phyloP scores from a whole-genome alignment of 1,140 invertebrate genomes.

The Drosophila subpulchrella region DNA sequence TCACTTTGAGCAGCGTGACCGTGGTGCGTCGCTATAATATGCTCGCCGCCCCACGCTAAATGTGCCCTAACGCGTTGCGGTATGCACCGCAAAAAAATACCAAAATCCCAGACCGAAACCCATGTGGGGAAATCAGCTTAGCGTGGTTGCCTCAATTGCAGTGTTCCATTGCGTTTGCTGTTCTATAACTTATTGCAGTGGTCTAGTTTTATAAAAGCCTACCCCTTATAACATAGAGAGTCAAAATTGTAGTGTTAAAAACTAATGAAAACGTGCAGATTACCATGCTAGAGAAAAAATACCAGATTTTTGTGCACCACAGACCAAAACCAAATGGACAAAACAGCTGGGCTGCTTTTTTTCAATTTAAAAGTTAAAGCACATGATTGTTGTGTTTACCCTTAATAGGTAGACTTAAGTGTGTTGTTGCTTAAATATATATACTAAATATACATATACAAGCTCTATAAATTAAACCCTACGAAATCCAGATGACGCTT shows the following conservation, averaged over 20 bases:
- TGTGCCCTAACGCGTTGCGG: background rate
- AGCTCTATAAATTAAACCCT: too few species aligned
- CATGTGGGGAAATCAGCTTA: background rate
- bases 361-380: background rate
- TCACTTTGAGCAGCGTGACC: constrained; percentile 38
- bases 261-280: background rate
- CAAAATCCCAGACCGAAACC: background rate
- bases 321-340: background rate
- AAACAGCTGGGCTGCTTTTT: background rate
- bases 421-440: background rate
- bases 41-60: too few species aligned
- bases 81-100: background rate
- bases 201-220: too few species aligned
- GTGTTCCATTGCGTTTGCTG: background rate
- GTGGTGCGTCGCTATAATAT: constrained; percentile 4
- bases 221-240: too few species aligned
- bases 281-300: background rate
- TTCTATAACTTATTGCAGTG: too few species aligned
- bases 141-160: background rate
- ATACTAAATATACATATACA: background rate
- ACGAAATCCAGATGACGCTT: background rate
- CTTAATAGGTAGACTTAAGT: background rate
- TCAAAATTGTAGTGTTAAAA: too few species aligned
- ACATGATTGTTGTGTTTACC: background rate
- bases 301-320: background rate